Conservation (phyloP, 2,888 invertebrate genomes). For the Drosophila atripex region DNA sequence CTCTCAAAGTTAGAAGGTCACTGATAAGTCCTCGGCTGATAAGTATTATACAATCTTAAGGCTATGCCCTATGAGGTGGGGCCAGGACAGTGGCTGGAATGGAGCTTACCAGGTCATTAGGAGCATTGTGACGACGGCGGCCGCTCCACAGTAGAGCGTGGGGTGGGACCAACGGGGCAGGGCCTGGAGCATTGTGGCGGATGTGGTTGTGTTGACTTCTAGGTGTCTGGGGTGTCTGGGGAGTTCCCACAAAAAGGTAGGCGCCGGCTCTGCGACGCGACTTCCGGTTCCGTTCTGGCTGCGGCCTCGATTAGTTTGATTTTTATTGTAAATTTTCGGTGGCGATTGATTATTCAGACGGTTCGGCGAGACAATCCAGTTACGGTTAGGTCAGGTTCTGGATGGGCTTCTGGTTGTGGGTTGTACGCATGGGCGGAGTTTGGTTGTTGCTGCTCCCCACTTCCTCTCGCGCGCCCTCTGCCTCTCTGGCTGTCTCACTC, state of each 20-base stretch:
- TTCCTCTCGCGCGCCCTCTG: not conserved
- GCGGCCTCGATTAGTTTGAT: not conserved
- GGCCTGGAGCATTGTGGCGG: slow-evolving; percentile 63
- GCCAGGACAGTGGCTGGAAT: too few relatives aligned
- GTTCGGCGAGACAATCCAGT: slow-evolving; percentile 13
- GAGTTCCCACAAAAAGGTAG: not conserved
- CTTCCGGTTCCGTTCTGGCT: slow-evolving; percentile 17
- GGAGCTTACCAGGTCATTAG: slow-evolving; percentile 77
- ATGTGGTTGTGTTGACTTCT: slow-evolving; percentile 5
- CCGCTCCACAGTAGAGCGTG: slow-evolving; percentile 59
- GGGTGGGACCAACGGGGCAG: slow-evolving; percentile 62
- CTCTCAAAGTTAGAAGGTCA: too few relatives aligned
- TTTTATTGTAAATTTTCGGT: slow-evolving; percentile 7
- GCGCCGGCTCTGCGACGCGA: not conserved
- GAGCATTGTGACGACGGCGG: slow-evolving; percentile 57
- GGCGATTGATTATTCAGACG: not conserved
- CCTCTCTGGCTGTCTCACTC: not conserved
- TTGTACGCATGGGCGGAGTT: slow-evolving; percentile 40
- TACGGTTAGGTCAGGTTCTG: slow-evolving; percentile 27
- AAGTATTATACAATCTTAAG: too few relatives aligned
- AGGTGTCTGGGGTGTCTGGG: not conserved
- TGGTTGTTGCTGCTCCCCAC: not conserved
- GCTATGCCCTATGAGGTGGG: too few relatives aligned
- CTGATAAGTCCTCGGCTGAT: too few relatives aligned
- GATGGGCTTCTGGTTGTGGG: slow-evolving; percentile 26